Evolutionary conservation across 1,140 invertebrate genomes (phyloP).

Genomic region (Phymastichus coffea): DNA sequence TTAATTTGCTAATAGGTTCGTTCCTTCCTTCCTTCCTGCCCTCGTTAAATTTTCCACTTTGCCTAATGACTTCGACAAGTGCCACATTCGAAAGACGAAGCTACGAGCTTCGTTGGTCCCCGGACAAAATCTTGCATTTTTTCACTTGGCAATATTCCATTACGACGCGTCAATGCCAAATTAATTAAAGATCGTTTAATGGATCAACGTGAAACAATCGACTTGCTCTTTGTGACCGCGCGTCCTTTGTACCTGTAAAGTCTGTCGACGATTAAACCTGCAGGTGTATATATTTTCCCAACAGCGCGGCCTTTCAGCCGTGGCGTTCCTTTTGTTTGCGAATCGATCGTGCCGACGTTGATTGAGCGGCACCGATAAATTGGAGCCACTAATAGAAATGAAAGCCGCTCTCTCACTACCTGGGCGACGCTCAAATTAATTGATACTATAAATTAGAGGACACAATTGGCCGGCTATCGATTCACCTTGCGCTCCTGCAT

Average conservation of each 20-base stretch:
- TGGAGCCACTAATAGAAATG: constrained; percentile 51
- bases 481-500: no score
- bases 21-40: not conserved
- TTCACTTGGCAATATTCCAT: no score
- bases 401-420: constrained; percentile 43
- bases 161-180: no score
- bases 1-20: constrained; percentile 27
- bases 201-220: no score
- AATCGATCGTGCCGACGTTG: constrained; percentile 25
- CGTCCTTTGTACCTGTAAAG: not conserved
- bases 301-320: no score
- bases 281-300: no score
- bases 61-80: constrained; percentile 1
- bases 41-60: not conserved
- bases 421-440: constrained; percentile 48
- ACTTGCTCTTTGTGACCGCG: no score
- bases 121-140: no score
- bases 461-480: constrained; percentile 50
- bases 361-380: constrained; percentile 42
- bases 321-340: constrained; percentile 35
- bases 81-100: no score
- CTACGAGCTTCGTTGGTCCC: no score
- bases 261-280: no score
- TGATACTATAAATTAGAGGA: constrained; percentile 56
- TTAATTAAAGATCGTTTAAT: no score